Base-by-base conservation (phyloP, 2,113 vertebrate species). In the Esox niger region DNA sequence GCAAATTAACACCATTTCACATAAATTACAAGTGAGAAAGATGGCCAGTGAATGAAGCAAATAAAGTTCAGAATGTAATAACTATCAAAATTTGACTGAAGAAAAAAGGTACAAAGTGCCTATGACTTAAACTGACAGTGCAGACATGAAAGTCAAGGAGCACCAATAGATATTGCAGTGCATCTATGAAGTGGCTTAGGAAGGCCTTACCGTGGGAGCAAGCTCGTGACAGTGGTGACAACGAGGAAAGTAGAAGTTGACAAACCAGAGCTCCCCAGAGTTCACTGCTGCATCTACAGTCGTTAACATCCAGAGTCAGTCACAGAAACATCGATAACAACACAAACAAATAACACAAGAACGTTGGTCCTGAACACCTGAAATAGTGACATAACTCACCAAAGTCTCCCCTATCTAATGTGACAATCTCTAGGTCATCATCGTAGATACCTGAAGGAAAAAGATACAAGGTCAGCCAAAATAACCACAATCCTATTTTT, bases 181-280 rank as follows among this genome's bases (percentile, higher is more conserved):
- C 47, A 52, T 15, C 5, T 52, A 15, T 52, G 15, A 2, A 21
- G 47, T 52, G 23, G 61, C n/a, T 21, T 17, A 43, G 57, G 2
- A 1, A 3, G 27, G 56, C 32, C 90, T 29, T 91, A 99, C 97
- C 69, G 93, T 95, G 4, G 97, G 97, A 74, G 97, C 97, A 74
- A 99, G 91, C 20, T 97, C 90, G 79, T 99, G 97, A 86, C 97
- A 99, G 84, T 99, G 97, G 1, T 97, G 98, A 64, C 97, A 99
- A 31, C 95, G 93, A 54, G 97, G 95, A 64, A 92, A 99, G 82
- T 99, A 99, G 80, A 99, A 99, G 87, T 99, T 99, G 78, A 99
- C 89, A 86, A 99, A 99, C 97, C 97, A 99, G 69, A 99, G 88
- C 73, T 99, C 97, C 82, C 97, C 96, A 4, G 97, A 99, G 75